phyloP scores from a whole-genome alignment of 2,888 invertebrate genomes.

The Pristionchus entomophagus region DNA sequence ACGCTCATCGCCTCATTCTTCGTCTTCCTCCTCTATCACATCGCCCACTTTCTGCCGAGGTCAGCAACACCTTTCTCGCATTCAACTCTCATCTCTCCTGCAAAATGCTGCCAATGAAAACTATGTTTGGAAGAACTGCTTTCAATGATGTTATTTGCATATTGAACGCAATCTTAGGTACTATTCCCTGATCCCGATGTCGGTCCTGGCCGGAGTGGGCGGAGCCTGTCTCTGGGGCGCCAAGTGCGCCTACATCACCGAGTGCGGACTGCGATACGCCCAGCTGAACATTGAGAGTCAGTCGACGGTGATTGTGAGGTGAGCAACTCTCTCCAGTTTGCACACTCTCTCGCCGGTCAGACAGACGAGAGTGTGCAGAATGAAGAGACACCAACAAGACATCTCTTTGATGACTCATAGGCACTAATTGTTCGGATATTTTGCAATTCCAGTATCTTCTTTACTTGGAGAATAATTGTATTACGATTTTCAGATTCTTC shows the following conservation, averaged over 20 bases:
- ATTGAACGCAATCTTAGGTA: slow-evolving; percentile 77
- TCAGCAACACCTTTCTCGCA: slow-evolving; percentile 66
- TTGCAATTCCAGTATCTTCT: too few relatives aligned
- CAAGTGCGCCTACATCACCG: slow-evolving; percentile 96
- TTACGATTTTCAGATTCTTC: slow-evolving; percentile 84
- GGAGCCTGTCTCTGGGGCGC: slow-evolving; percentile 99
- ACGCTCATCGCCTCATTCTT: slow-evolving; percentile 92
- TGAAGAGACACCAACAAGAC: too few relatives aligned
- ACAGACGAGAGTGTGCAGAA: too few relatives aligned
- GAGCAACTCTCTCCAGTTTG: too few relatives aligned
- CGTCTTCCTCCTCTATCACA: slow-evolving; percentile 94
- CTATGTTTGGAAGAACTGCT: too few relatives aligned
- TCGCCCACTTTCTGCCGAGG: slow-evolving; percentile 91
- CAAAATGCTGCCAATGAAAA: too few relatives aligned
- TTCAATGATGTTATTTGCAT: too few relatives aligned
- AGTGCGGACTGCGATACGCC: slow-evolving; percentile 92
- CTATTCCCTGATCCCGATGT: slow-evolving; percentile 83
- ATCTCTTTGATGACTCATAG: too few relatives aligned
- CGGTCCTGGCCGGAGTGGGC: slow-evolving; percentile 92
- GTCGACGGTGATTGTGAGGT: slow-evolving; percentile 91
- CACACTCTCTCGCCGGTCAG: too few relatives aligned
- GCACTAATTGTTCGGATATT: too few relatives aligned
- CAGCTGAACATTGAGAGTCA: slow-evolving; percentile 83
- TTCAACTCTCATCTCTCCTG: neutral
- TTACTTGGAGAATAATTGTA: too few relatives aligned